A percentile compares a stretch with the other conserved stretches of the same genome.
Conservation (phyloP, 1,140 invertebrate species). For the Drosophila auraria region DNA sequence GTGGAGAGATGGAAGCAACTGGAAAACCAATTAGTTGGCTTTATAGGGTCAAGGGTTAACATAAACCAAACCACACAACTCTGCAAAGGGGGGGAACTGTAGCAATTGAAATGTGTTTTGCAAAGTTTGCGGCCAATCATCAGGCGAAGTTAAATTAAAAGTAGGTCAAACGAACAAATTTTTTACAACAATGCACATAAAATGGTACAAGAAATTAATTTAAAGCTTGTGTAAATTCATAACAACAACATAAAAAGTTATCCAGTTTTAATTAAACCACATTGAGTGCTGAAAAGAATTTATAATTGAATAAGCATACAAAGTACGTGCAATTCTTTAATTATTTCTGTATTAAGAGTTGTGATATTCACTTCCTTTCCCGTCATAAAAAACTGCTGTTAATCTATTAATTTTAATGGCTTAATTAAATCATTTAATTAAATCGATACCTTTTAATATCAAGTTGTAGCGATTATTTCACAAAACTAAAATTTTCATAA, state of each 20-base stretch:
- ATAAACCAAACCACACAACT: neutral
- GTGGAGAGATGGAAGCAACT: slow-evolving; percentile 20
- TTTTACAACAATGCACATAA: neutral
- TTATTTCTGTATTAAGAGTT: neutral
- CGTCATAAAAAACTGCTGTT: neutral
- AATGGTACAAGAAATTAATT: slow-evolving; percentile 13
- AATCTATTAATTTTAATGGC: neutral
- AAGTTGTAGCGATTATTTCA: neutral
- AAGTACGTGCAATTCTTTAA: too few species aligned
- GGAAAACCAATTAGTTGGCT: slow-evolving; percentile 58
- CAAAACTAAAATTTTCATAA: slow-evolving; percentile 7
- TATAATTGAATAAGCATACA: neutral
- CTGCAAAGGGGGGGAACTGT: slow-evolving; percentile 19
- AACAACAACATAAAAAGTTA: slow-evolving; percentile 3
- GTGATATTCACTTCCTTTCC: neutral
- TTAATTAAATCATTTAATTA: slow-evolving; percentile 2
- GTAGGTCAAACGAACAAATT: slow-evolving; percentile 29
- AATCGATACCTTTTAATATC: neutral
- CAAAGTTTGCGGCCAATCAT: slow-evolving; percentile 19
- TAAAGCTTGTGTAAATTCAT: slow-evolving; percentile 4
- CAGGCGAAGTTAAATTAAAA: slow-evolving; percentile 29
- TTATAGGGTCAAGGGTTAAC: slow-evolving; percentile 62
- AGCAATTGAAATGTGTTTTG: slow-evolving; percentile 23
- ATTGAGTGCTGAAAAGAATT: neutral
- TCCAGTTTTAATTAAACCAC: slow-evolving; percentile 20